Evolutionary conservation across 2,888 invertebrate species (phyloP).

Genomic region (Ochropleura plecta): DNA sequence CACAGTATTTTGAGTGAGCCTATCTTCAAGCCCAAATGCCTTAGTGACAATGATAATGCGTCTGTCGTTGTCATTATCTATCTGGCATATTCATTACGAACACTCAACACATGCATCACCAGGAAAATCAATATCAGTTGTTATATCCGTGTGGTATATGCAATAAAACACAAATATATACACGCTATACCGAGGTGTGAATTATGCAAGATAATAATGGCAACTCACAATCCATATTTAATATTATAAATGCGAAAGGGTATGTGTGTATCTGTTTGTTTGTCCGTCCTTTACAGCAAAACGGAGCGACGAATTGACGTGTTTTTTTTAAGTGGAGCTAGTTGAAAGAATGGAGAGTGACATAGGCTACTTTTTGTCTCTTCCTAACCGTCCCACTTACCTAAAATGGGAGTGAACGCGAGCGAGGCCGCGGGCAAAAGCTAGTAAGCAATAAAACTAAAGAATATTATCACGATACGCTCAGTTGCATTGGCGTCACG

Average conservation of each 20-base stretch:
- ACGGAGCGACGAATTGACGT: no score
- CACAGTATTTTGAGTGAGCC: no score
- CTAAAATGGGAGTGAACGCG: no score
- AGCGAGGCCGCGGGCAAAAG: no score
- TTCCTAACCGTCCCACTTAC: no score
- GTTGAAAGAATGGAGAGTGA: no score
- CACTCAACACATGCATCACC: not conserved
- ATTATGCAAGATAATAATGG: constrained; percentile 1
- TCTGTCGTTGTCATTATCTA: not conserved
- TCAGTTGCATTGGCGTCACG: constrained; percentile 19
- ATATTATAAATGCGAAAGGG: no score
- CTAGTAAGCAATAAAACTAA: constrained; percentile 20
- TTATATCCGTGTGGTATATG: constrained; percentile 8
- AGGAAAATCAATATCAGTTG: constrained; percentile 26
- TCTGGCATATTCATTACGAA: not conserved
- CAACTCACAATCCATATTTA: not conserved
- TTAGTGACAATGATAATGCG: not conserved
- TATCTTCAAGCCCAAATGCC: no score
- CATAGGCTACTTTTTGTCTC: no score
- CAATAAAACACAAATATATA: constrained; percentile 14
- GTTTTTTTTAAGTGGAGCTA: no score
- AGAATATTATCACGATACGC: not conserved
- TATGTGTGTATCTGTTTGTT: no score
- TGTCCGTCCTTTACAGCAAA: no score
- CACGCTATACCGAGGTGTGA: not conserved